A percentile compares a stretch with the other conserved stretches of the same genome.
phyloP scores from a whole-genome alignment of 2,888 invertebrate species.

The Drosophila mulleri region DNA sequence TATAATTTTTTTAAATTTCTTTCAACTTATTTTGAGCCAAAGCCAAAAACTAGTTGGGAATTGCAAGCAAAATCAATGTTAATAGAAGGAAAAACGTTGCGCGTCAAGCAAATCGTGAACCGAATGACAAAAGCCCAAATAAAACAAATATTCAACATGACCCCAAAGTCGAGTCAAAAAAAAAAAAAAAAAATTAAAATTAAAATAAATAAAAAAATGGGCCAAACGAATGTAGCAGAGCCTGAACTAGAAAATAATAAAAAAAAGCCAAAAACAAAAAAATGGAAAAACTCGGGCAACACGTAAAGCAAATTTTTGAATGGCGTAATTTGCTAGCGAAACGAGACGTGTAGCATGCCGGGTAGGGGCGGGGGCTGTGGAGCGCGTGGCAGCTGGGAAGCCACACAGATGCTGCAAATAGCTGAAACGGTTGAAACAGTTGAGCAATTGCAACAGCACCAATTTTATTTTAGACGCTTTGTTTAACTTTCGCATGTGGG shows the following conservation, averaged over 20 bases:
- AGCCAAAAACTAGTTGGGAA: conserved; percentile 1
- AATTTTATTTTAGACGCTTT: conserved; percentile 63
- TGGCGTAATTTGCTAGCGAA: conserved; percentile 66
- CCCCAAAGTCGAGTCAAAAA: conserved; percentile 30
- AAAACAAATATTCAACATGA: conserved; percentile 19
- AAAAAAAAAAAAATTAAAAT: no score
- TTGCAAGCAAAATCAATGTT: not conserved
- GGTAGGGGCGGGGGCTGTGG: not conserved
- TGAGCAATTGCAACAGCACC: conserved; percentile 63
- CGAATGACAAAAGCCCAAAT: not conserved
- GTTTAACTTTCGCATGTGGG: conserved; percentile 61
- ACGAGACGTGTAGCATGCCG: conserved; percentile 55
- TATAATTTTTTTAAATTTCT: not conserved
- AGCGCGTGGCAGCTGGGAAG: conserved; percentile 15
- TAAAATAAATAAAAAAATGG: conserved; percentile 40
- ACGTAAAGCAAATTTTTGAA: conserved; percentile 73
- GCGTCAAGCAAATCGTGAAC: conserved; percentile 4
- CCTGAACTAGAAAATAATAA: conserved; percentile 44
- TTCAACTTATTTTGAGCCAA: not conserved
- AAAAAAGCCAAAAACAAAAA: conserved; percentile 3
- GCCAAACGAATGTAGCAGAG: conserved; percentile 51
- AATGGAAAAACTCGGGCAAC: conserved; percentile 49
- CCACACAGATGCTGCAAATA: conserved; percentile 39
- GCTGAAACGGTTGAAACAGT: conserved; percentile 53
- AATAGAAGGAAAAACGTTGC: conserved; percentile 2